Conservation (phyloP, 2,113 vertebrate species). For the Toxostoma redivivum region DNA sequence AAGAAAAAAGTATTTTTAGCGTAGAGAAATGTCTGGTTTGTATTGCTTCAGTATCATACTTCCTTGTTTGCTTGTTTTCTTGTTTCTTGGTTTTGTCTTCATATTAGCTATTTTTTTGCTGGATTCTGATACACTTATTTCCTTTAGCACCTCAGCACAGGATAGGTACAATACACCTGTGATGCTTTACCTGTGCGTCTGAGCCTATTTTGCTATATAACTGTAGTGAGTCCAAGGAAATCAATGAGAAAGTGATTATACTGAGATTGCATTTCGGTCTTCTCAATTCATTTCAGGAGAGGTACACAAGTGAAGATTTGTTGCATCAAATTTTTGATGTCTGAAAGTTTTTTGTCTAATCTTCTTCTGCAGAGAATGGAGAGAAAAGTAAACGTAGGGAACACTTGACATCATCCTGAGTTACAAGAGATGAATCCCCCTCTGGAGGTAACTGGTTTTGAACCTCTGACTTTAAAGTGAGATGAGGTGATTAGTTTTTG, state of each 20-base stretch:
- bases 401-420: background rate
- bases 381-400: background rate
- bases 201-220: background rate
- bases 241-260: background rate
- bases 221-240: background rate
- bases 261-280: background rate
- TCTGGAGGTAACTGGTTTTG: background rate
- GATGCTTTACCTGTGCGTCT: background rate
- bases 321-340: background rate
- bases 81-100: background rate
- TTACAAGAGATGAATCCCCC: background rate
- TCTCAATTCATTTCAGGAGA: background rate
- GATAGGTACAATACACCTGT: background rate
- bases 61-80: background rate
- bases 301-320: background rate
- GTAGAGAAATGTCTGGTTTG: background rate
- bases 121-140: background rate
- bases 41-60: background rate
- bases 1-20: background rate
- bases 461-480: background rate
- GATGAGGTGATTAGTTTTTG: background rate
- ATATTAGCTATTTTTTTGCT: background rate
- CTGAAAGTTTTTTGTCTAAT: background rate
- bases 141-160: background rate
- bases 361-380: background rate